Evolutionary conservation across 2,888 invertebrate species (phyloP).

Genomic region (Tinea pellionella): DNA sequence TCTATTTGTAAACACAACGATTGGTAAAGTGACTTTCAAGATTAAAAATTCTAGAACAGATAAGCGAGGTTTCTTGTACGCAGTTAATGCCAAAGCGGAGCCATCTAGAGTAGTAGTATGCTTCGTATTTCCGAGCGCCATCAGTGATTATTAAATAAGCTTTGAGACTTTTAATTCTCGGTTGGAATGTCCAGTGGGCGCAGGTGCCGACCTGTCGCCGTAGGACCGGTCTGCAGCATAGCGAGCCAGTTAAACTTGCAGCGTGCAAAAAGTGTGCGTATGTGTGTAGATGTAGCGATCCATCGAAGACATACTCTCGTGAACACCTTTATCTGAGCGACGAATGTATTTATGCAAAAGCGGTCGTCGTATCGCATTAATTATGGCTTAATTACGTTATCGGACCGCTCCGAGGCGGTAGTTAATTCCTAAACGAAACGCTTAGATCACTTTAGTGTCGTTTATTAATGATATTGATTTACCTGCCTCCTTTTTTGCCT

Average conservation of each 20-base stretch:
- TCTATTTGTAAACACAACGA: neutral
- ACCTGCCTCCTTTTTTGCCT: constrained; percentile 1
- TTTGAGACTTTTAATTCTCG: constrained; percentile 10
- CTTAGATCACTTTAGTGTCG: constrained; percentile 19
- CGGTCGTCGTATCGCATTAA: constrained; percentile 25
- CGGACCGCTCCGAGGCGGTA: constrained; percentile 23
- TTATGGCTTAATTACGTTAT: constrained; percentile 37
- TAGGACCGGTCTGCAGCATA: constrained; percentile 22
- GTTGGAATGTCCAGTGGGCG: constrained; percentile 7
- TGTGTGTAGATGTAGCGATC: constrained; percentile 12
- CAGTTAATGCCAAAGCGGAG: neutral
- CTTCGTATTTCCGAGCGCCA: neutral
- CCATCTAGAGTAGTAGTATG: neutral
- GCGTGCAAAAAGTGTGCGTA: constrained; percentile 24
- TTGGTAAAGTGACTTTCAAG: neutral
- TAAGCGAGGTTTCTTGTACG: neutral
- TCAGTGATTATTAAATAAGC: constrained; percentile 5
- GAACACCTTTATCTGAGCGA: constrained; percentile 13
- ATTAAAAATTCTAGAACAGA: neutral
- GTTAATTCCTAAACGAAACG: constrained; percentile 23
- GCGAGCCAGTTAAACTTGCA: constrained; percentile 14
- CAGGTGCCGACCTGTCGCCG: constrained; percentile 58
- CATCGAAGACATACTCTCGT: constrained; percentile 9
- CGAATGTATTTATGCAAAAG: constrained; percentile 26
- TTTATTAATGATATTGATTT: constrained; percentile 12